A percentile compares a stretch with the other conserved stretches of the same genome.
Evolutionary conservation across 30 jellyfish, hydroid and myxozoan genomes (phyloP).

Genomic region (Chironex yamaguchii): DNA sequence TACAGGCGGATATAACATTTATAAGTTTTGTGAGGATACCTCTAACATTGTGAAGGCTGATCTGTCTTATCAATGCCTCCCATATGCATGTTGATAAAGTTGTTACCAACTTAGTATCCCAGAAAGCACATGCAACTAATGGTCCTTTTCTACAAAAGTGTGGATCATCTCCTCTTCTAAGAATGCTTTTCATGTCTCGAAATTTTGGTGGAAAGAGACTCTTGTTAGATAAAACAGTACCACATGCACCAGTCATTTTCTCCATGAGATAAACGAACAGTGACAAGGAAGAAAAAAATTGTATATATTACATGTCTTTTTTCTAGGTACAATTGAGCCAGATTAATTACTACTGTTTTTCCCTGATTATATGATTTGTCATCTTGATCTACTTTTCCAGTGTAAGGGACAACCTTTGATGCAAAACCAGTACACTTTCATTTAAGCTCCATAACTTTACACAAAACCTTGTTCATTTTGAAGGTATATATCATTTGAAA

Average conservation of each 20-base stretch:
- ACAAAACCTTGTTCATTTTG: conserved; percentile 40
- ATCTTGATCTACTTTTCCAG: conserved; percentile 21
- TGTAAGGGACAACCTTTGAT: background rate
- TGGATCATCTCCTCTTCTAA: no score
- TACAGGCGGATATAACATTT: no score
- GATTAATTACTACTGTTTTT: conserved; percentile 11
- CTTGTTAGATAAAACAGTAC: conserved; percentile 22
- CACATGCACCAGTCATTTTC: conserved; percentile 26
- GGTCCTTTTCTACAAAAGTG: no score
- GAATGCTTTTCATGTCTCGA: no score
- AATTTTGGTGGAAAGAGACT: conserved; percentile 53
- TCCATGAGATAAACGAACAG: conserved; percentile 9
- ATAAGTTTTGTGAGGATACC: no score
- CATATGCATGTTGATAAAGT: no score
- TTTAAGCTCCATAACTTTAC: conserved; percentile 42
- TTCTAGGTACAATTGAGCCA: conserved; percentile 20
- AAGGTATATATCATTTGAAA: conserved; percentile 40
- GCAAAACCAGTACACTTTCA: conserved; percentile 27
- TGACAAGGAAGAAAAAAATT: conserved; percentile 3
- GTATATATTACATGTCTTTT: conserved; percentile 5
- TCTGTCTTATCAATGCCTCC: no score
- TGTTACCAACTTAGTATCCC: no score
- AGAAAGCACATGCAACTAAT: no score
- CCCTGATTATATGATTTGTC: conserved; percentile 22
- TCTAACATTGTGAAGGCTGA: no score